Evolutionary conservation across 2,888 invertebrate species (phyloP), one percentile per base, ranked within the genome.

Genomic region (Amaurobius ferox): DNA sequence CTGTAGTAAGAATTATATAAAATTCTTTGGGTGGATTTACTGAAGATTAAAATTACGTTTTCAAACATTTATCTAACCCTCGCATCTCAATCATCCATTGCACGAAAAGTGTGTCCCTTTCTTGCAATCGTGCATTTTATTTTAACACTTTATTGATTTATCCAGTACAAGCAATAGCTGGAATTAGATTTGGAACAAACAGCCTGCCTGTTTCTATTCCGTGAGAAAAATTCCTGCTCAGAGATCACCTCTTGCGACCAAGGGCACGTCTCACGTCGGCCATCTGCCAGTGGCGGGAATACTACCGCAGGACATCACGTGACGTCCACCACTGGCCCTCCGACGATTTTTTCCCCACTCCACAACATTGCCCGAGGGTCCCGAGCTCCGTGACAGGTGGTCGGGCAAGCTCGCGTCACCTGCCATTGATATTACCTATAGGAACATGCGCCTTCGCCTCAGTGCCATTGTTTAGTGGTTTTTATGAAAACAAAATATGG

Each of bases 221-320:
- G 35, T 44, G 44, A 5, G 16, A 44, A 44, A 9, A 16, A 44
- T 44, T 44, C 16, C 2, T 16, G 44, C 35, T 7, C n/a, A n/a
- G n/a, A 7, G 5, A 35, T 35, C 9, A 7, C 35, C 44, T 44
- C 44, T 16, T 9, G 11, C 2, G 44, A 44, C 16, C 44, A 44
- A 35, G 72, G 55, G 55, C 61, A 61, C 23, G 6, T 30, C 11
- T 32, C 29, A 13, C 66, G 32, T 19, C 62, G 73, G 30, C 77
- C 77, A 77, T 77, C 77, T 77, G 77, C 62, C 77, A 67, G 44
- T 77, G 23, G n/a, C 39, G 29, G 28, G 28, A 44, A 44, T 7
- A 44, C 44, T 16, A 40, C 74, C 64, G 23, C 40, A 74, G 64
- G 64, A 64, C 74, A 66, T 74, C 74, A 74, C 66, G 44, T 64